phyloP scores from a whole-genome alignment of 64 coral and sea anemone species.

The Platygyra sinensis region DNA sequence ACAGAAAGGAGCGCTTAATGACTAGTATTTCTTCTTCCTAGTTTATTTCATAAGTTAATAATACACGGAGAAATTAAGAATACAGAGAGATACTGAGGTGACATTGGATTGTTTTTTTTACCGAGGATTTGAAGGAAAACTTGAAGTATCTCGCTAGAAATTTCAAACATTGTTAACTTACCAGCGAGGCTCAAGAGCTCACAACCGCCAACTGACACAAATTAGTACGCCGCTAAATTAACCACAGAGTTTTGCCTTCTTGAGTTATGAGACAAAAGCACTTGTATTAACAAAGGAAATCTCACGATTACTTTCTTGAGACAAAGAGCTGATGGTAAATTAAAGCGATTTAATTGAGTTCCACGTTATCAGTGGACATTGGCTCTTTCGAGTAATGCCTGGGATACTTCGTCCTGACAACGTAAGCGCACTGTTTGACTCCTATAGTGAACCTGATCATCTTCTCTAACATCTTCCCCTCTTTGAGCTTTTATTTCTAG shows the following conservation, averaged over 20 bases:
- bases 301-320: not conserved
- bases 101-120: no score
- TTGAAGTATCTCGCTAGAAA: not conserved
- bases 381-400: conserved; percentile 8
- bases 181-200: not conserved
- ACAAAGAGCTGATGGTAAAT: not conserved
- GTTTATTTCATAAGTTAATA: no score
- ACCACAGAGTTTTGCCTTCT: not conserved
- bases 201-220: no score
- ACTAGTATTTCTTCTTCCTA: no score
- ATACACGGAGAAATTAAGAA: no score
- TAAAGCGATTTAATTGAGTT: not conserved
- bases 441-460: conserved; percentile 28
- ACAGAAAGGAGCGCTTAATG: no score
- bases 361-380: not conserved
- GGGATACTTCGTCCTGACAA: conserved; percentile 23
- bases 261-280: not conserved
- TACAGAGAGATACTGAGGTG: no score
- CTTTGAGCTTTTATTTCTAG: conserved; percentile 17
- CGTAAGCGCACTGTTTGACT: conserved; percentile 33
- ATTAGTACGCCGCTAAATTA: no score
- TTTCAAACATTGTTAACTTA: not conserved
- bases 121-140: not conserved
- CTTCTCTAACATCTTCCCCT: not conserved
- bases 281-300: not conserved